phyloP scores from a whole-genome alignment of 2,888 invertebrate genomes.

The Stenotaenia linearis region DNA sequence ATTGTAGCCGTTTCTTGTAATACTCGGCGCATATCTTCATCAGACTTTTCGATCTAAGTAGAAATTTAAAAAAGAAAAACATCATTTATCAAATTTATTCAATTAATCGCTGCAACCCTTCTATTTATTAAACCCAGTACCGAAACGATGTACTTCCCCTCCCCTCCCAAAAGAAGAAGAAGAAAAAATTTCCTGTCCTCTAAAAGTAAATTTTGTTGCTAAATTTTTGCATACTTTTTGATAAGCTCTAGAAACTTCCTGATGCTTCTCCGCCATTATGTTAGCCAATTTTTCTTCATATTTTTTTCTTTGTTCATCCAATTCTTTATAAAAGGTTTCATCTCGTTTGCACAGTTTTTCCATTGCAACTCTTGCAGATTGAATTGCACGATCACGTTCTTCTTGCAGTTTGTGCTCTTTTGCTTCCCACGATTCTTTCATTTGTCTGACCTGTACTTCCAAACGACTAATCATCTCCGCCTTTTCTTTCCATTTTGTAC shows the following conservation, averaged over 20 bases:
- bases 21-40: constrained; percentile 24
- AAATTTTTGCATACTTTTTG: constrained; percentile 14
- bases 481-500: constrained; percentile 30
- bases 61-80: neutral
- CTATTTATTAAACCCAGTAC: too few relatives aligned
- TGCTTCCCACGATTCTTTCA: constrained; percentile 30
- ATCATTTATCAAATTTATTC: neutral
- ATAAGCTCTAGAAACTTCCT: constrained; percentile 24
- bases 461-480: constrained; percentile 30
- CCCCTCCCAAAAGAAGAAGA: too few relatives aligned
- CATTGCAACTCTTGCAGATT: constrained; percentile 24
- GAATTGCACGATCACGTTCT: constrained; percentile 27
- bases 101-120: too few relatives aligned
- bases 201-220: too few relatives aligned
- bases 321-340: constrained; percentile 27
- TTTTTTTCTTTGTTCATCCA: constrained; percentile 28
- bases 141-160: too few relatives aligned
- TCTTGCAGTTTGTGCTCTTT: constrained; percentile 32
- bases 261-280: neutral
- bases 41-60: constrained; percentile 22
- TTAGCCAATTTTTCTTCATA: constrained; percentile 21
- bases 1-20: constrained; percentile 22
- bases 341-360: constrained; percentile 27
- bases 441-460: constrained; percentile 29
- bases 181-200: too few relatives aligned